Evolutionary conservation across 2,888 invertebrate genomes (phyloP).

Genomic region (Ptychoptera contaminata): DNA sequence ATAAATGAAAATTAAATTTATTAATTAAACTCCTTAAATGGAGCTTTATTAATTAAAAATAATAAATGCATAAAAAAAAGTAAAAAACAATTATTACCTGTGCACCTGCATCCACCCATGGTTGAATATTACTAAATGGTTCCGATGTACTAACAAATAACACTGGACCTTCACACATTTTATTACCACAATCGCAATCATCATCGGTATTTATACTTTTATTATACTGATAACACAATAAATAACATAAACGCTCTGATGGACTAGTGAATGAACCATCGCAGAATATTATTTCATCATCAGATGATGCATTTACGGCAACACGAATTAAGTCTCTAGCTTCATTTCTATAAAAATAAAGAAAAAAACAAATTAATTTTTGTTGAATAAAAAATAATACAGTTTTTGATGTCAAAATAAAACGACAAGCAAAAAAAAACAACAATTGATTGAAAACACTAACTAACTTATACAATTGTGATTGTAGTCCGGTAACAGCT

Average conservation of each 20-base stretch:
- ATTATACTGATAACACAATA: slow-evolving; percentile 6
- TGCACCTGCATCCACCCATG: slow-evolving; percentile 68
- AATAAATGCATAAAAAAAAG: too few relatives aligned
- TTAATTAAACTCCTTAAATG: too few relatives aligned
- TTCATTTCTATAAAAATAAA: slow-evolving; percentile 47
- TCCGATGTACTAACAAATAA: slow-evolving; percentile 47
- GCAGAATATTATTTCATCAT: slow-evolving; percentile 58
- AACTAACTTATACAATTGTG: slow-evolving; percentile 64
- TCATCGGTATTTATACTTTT: slow-evolving; percentile 1
- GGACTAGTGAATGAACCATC: slow-evolving; percentile 10
- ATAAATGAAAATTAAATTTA: too few relatives aligned
- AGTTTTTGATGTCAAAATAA: too few relatives aligned
- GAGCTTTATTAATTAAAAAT: neutral
- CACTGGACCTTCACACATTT: slow-evolving; percentile 6
- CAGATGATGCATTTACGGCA: slow-evolving; percentile 64
- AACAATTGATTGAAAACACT: too few relatives aligned
- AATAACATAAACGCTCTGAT: slow-evolving; percentile 10
- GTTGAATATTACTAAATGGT: slow-evolving; percentile 58
- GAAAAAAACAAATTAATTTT: neutral
- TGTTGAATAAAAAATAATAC: too few relatives aligned
- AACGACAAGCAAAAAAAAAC: too few relatives aligned
- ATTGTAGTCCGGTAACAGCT: slow-evolving; percentile 72
- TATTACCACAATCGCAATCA: neutral
- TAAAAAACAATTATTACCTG: too few relatives aligned
- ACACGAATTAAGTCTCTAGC: slow-evolving; percentile 62